Evolutionary conservation across 2,888 invertebrate species (phyloP).

Genomic region (Nesidiocoris tenuis): DNA sequence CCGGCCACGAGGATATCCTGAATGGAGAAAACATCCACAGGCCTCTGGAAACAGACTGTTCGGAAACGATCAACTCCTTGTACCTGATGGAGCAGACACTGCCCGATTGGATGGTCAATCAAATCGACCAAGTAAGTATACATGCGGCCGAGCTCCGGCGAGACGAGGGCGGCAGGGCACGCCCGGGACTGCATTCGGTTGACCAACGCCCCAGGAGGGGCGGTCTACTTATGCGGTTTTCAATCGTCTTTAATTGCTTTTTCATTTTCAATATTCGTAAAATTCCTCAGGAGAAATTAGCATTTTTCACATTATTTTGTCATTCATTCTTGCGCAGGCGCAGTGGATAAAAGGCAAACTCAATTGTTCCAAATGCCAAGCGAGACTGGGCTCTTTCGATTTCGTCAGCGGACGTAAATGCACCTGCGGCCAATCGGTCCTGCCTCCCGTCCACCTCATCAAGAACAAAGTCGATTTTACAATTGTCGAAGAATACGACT

Average conservation of each 20-base stretch:
- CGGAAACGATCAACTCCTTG: slow-evolving; percentile 52
- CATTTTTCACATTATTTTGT: too few relatives aligned
- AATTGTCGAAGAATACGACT: neutral
- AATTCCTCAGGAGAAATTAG: too few relatives aligned
- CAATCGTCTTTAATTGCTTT: too few relatives aligned
- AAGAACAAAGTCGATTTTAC: slow-evolving; percentile 63
- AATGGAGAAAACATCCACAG: slow-evolving; percentile 17
- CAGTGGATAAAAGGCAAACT: slow-evolving; percentile 69
- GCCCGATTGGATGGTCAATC: slow-evolving; percentile 61
- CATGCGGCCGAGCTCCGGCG: neutral
- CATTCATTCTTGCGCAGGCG: too few relatives aligned
- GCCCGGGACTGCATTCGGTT: too few relatives aligned
- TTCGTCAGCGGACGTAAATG: slow-evolving; percentile 66
- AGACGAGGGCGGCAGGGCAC: neutral
- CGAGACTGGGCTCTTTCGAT: slow-evolving; percentile 67
- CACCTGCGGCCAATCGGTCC: slow-evolving; percentile 59
- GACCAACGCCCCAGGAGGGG: too few relatives aligned
- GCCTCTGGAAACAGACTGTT: slow-evolving; percentile 47
- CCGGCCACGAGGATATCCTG: slow-evolving; percentile 39
- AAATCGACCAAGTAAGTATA: slow-evolving; percentile 57
- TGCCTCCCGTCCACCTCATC: slow-evolving; percentile 64
- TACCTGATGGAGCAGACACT: slow-evolving; percentile 61
- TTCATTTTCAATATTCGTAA: too few relatives aligned
- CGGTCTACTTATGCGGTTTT: too few relatives aligned
- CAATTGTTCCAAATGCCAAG: slow-evolving; percentile 63